A percentile compares a stretch with the other conserved stretches of the same genome.
Conservation (phyloP, 2,888 invertebrate species). For the Stenolophus ochropezus region DNA sequence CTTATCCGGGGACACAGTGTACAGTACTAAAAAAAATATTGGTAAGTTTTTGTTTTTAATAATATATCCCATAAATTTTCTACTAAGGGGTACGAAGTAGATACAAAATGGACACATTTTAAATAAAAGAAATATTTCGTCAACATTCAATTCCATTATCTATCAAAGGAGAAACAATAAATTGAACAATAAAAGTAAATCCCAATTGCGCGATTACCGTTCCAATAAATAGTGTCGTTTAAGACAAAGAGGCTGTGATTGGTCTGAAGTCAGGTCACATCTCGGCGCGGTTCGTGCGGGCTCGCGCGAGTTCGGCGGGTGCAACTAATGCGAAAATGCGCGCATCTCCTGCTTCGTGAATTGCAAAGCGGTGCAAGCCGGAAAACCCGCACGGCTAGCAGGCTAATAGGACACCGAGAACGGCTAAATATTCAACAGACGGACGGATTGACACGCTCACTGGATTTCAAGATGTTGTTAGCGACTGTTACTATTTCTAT, state of each 20-base stretch:
- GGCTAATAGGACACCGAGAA: neutral
- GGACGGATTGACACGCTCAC: neutral
- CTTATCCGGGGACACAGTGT: too few relatives aligned
- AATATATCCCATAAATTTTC: too few relatives aligned
- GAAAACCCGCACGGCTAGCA: neutral
- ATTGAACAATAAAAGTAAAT: neutral
- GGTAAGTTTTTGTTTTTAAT: too few relatives aligned
- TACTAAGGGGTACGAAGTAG: too few relatives aligned
- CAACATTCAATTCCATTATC: neutral
- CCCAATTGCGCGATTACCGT: neutral
- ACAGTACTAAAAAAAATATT: too few relatives aligned
- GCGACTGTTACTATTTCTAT: neutral
- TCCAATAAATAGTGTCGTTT: slow-evolving; percentile 2
- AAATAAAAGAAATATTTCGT: neutral
- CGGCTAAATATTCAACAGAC: neutral
- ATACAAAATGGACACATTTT: neutral
- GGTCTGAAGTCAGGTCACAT: neutral
- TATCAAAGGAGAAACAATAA: neutral
- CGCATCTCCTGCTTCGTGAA: neutral
- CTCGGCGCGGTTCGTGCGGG: neutral
- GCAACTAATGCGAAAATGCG: neutral
- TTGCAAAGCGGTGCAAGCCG: neutral
- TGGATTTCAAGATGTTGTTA: neutral
- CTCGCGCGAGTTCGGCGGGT: neutral
- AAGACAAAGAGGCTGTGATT: neutral